phyloP scores from a whole-genome alignment of 2,888 invertebrate species.

The Odontothrips loti region DNA sequence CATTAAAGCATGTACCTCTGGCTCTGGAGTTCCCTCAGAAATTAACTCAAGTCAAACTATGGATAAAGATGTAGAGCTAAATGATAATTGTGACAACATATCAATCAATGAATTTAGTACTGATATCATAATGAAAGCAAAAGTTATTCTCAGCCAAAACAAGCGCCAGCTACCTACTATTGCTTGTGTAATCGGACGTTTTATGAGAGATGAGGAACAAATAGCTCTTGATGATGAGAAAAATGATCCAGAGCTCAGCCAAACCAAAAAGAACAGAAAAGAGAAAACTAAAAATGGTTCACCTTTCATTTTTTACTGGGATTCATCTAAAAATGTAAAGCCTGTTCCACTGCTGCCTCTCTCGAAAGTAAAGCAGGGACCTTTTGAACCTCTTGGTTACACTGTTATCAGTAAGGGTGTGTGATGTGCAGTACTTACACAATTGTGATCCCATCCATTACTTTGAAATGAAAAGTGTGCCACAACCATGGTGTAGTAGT shows the following conservation, averaged over 20 bases:
- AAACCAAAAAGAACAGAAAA: not conserved
- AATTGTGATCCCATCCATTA: not conserved
- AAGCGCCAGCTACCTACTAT: not conserved
- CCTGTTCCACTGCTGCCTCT: constrained; percentile 35
- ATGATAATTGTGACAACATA: not conserved
- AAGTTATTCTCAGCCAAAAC: not conserved
- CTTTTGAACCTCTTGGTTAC: constrained; percentile 38
- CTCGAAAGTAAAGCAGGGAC: constrained; percentile 36
- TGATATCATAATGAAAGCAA: not conserved
- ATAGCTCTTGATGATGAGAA: not conserved
- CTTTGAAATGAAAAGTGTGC: not conserved
- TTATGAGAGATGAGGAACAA: not conserved
- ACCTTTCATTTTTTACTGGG: not conserved
- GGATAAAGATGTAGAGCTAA: not conserved
- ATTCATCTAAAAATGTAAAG: not conserved
- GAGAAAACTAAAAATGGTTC: not conserved
- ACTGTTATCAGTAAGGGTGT: constrained; percentile 37
- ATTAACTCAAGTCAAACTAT: no score
- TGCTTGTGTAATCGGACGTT: not conserved
- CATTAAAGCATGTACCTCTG: not conserved
- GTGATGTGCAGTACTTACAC: not conserved
- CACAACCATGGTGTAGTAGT: not conserved
- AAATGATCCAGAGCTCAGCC: not conserved
- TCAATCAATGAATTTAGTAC: not conserved
- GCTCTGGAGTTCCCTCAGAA: no score